phyloP scores from a whole-genome alignment of 2,797 vertebrate genomes.

The Linurgus olivaceus region DNA sequence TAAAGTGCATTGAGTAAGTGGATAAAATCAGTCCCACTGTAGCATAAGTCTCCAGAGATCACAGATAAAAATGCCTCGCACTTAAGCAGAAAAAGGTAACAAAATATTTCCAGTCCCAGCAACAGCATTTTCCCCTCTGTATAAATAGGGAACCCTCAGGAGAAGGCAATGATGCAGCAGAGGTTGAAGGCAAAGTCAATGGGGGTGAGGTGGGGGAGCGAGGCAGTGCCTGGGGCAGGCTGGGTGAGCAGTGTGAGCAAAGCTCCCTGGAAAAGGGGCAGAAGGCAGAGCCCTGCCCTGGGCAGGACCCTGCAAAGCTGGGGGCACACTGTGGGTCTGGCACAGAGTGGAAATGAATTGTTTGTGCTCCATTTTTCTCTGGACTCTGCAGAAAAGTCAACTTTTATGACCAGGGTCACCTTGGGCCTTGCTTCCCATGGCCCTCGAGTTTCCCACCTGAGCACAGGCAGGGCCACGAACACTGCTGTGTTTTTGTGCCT shows the following conservation, averaged over 20 bases:
- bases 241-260: neutral
- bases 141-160: constrained; percentile 74
- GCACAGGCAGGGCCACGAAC: too few relatives aligned
- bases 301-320: neutral
- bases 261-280: neutral
- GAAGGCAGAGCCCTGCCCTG: neutral
- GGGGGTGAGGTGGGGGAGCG: neutral
- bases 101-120: constrained; percentile 75
- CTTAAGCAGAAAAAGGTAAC: constrained; percentile 67
- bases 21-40: constrained; percentile 75
- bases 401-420: neutral
- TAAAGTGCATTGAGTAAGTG: constrained; percentile 73
- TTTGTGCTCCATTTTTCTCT: neutral
- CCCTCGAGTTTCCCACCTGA: neutral
- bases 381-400: neutral
- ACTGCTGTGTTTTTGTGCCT: accelerated
- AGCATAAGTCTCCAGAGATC: constrained; percentile 73
- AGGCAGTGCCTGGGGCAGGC: constrained; percentile 17
- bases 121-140: constrained; percentile 68
- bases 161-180: constrained; percentile 58
- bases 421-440: neutral
- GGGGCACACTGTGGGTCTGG: accelerated
- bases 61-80: constrained; percentile 70
- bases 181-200: constrained; percentile 35
- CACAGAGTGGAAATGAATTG: accelerated